Evolutionary conservation across 2,113 vertebrate genomes (phyloP), one percentile per base, ranked within the genome.

Genomic region (Antidorcas marsupialis): DNA sequence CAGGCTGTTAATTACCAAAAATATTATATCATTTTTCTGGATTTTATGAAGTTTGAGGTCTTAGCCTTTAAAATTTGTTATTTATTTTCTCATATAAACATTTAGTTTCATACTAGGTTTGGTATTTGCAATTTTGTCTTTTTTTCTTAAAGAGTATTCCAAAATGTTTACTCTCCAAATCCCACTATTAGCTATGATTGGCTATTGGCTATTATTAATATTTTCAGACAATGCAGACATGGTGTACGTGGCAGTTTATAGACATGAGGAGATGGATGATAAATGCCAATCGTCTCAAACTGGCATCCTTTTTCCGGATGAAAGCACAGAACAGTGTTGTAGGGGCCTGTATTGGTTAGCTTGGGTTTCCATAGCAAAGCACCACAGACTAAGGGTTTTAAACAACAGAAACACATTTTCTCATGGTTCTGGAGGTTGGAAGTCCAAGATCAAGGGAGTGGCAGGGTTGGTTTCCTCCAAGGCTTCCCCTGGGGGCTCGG

Each of bases 31-130:
- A 60, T 89, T 50, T 86, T 33, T 23, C 43, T 91, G 57, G 23
- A 67, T 81, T 85, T 94, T 91, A 87, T 81, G 28, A 97, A 64
- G 53, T 85, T 67, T 53, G 64, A 71, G 52, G 30, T 84, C n/a
- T 81, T 64, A 12, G 57, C 36, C 59, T 93, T 82, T 91, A 28
- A 85, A 57, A n/a, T 87, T 62, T 86, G 45, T 55, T 64, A 27
- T 89, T 96, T 93, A 47, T 94, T 60, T 92, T 76, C 84, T 76
- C 88, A 94, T 81, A 83, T 79, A 90, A 89, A 87, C 47, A 81
- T 91, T 83, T 27, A 84, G 36, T 52, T 78, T 86, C 21, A 21
- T 17, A 78, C 7, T 60, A 36, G 43, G 43, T 43, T 97, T 95
- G 83, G 2, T 30, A 81, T 55, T 91, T 95, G 62, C 43, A 78